A percentile compares a stretch with the other conserved stretches of the same genome.
phyloP scores from a whole-genome alignment of 2,888 invertebrate species.

The Tetragonisca angustula region DNA sequence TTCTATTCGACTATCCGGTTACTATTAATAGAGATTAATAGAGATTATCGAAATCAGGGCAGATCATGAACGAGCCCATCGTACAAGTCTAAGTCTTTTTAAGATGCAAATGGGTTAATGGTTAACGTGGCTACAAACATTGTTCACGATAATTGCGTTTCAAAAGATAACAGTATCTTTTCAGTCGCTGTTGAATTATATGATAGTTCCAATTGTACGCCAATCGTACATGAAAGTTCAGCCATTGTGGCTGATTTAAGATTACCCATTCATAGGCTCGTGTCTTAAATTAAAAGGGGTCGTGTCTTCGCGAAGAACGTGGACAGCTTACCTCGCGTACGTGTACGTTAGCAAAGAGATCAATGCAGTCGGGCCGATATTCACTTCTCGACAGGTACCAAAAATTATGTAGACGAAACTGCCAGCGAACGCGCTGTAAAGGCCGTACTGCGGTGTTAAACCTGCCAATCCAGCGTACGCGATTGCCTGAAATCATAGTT shows the following conservation, averaged over 20 bases:
- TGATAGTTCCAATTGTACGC: conserved; percentile 30
- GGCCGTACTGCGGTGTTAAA: conserved; percentile 88
- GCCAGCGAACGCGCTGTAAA: conserved; percentile 93
- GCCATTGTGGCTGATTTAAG: background rate
- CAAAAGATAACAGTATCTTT: conserved; percentile 2
- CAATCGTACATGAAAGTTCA: conserved; percentile 9
- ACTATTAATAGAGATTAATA: too few species aligned
- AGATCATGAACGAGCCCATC: too few species aligned
- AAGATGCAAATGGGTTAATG: too few species aligned
- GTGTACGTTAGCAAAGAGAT: conserved; percentile 90
- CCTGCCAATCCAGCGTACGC: conserved; percentile 79
- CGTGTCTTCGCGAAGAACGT: background rate
- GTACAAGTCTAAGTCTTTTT: too few species aligned
- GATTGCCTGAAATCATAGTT: conserved; percentile 73
- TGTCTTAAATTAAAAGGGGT: background rate
- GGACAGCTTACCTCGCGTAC: conserved; percentile 82
- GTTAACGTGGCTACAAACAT: too few species aligned
- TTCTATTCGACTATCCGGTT: too few species aligned
- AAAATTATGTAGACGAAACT: conserved; percentile 91
- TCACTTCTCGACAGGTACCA: conserved; percentile 89
- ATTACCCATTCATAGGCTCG: background rate
- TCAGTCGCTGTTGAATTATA: conserved; percentile 25
- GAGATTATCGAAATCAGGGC: too few species aligned
- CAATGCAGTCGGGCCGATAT: conserved; percentile 90
- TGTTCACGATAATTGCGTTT: background rate